Conservation (phyloP, 2,113 vertebrate genomes). For the Helogale parvula region DNA sequence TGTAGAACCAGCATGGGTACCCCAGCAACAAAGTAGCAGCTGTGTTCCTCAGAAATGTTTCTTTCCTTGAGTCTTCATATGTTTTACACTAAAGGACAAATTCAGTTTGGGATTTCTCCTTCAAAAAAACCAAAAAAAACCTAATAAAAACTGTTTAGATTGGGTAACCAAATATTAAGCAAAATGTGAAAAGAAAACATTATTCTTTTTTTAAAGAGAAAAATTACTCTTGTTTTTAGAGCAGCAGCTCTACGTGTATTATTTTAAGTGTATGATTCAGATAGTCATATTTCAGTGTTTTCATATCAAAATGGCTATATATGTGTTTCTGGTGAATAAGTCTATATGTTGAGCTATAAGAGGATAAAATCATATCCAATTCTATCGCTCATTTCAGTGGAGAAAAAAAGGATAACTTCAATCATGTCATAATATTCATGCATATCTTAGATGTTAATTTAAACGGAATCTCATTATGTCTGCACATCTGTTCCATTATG, state of each 20-base stretch:
- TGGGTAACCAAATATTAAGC: slow-evolving; percentile 20
- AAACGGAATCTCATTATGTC: slow-evolving; percentile 72
- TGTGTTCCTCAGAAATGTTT: neutral
- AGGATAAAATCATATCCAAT: slow-evolving; percentile 44
- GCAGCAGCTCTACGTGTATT: neutral
- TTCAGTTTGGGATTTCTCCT: neutral
- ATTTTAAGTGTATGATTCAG: slow-evolving; percentile 36
- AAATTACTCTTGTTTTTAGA: neutral
- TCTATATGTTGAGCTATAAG: slow-evolving; percentile 11
- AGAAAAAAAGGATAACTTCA: slow-evolving; percentile 57
- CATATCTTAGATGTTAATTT: slow-evolving; percentile 70
- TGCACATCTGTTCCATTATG: slow-evolving; percentile 67
- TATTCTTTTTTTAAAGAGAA: neutral
- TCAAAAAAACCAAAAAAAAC: neutral
- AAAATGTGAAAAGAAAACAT: slow-evolving; percentile 44
- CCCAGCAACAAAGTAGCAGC: neutral
- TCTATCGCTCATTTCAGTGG: slow-evolving; percentile 56
- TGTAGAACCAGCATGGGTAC: neutral
- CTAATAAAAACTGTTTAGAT: neutral
- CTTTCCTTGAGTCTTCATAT: neutral
- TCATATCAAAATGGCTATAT: slow-evolving; percentile 33
- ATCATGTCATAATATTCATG: slow-evolving; percentile 62
- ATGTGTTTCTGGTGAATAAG: slow-evolving; percentile 30
- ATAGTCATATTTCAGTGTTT: slow-evolving; percentile 24
- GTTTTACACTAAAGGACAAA: neutral